Percentiles rank a stretch among this genome's conserved stretches.
Conservation (phyloP, 2,888 invertebrate species). For the Epistrophe grossulariae region DNA sequence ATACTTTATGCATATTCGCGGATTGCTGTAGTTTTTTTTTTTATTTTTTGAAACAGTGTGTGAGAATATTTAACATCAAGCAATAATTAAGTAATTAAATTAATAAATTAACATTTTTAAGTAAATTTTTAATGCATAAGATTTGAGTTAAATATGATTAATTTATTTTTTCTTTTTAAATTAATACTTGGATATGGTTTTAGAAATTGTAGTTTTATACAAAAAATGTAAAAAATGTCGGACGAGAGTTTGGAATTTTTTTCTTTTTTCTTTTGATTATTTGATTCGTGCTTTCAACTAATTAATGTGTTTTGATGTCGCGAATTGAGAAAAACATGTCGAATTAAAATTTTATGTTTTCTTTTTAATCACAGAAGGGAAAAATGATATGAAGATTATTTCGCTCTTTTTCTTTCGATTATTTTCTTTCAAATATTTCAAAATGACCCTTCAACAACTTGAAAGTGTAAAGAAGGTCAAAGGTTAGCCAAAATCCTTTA, state of each 20-base stretch:
- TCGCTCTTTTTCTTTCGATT: no score
- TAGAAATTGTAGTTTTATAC: not conserved
- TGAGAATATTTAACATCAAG: conserved; percentile 41
- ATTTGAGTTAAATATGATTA: conserved; percentile 3
- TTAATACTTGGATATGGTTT: conserved; percentile 4
- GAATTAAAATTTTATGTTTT: no score
- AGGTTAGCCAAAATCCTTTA: no score
- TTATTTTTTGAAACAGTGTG: conserved; percentile 13
- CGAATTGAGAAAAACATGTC: no score
- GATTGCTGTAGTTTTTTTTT: no score
- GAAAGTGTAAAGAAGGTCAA: no score
- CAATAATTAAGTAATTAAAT: conserved; percentile 43
- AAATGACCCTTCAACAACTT: no score
- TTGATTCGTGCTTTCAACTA: not conserved
- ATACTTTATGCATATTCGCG: not conserved
- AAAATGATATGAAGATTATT: no score
- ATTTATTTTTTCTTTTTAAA: not conserved
- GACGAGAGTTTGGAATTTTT: no score
- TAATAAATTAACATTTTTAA: conserved; percentile 45
- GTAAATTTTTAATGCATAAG: conserved; percentile 21
- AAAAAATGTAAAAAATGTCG: not conserved
- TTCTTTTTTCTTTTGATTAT: not conserved
- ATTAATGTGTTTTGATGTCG: no score
- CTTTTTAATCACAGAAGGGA: no score
- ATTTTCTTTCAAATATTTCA: no score